Evolutionary conservation across 2,797 vertebrate species (phyloP), one percentile per base, ranked within the genome.

Genomic region (Pseudomugil tenellus): DNA sequence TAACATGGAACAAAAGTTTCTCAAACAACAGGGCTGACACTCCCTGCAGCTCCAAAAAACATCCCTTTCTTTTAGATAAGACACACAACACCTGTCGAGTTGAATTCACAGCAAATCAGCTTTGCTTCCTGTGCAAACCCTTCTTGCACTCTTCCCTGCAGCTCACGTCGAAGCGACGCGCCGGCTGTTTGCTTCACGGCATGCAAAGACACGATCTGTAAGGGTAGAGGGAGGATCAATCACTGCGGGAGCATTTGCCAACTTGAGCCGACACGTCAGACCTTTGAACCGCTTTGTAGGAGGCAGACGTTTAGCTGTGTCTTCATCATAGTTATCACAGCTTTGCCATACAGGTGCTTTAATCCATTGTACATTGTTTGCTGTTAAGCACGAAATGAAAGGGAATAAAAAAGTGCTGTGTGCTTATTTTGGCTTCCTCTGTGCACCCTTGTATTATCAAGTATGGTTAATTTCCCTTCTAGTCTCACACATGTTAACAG

Each of bases 241-340:
- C 80, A 60, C 12, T 17, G 21, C 12, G 21, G n/a, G 52, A 56
- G 76, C 52, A 0, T 73, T 83, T 1, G 68, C 81, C 74, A 56
- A 87, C 90, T 72, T 90, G 90, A 91, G 72, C 84, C 10, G 70
- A 88, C 91, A 91, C 2, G 90, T 87, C n/a, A 51, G 41, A 43
- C 60, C 54, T 25, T 89, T 90, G 84, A 88, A 88, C 46, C 74
- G 83, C 86, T 66, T 78, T 84, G 83, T 89, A 88, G 86, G 88
- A 90, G 90, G 80, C 76, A 54, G 74, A 31, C 67, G 31, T 59
- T 81, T 77, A 71, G 74, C 43, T 14, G 55, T 62, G 76, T 85
- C 81, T 81, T 74, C 70, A 74, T 72, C 66, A 29, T 74, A 58
- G 76, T 79, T 67, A 88, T 84, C 72, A 48, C 39, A 5, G 66